Evolutionary conservation across 1,140 invertebrate species (phyloP), one percentile per base, ranked within the genome.

Genomic region (Phenacoccus solenopsis): DNA sequence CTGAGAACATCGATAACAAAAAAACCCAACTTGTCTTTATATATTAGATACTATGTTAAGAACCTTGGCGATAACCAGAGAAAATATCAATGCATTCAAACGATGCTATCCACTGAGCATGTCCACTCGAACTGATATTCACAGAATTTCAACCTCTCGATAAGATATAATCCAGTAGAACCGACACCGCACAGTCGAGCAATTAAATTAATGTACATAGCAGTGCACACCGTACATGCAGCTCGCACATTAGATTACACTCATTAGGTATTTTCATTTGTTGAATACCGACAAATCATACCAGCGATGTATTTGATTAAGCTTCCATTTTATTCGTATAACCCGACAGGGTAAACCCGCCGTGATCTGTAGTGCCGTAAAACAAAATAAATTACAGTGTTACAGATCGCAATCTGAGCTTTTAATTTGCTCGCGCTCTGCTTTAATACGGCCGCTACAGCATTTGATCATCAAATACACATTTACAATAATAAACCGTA

Each of bases 401-500:
- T 49, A 49, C 16, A 49, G 38, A 49, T 49, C 38, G 38, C 5
- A 16, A 49, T 49, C 38, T 49, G 38, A 49, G 38, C 38, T 49
- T 49, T 49, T 49, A 49, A 49, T 49, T 49, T 49, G 13, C 13
- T 2, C 38, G 30, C 13, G 30, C 5, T 32, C 30, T 32, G 30
- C 5, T 13, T 13, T 7, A 7, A n/a, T 49, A 49, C 16, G 20
- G 3, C 13, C 38, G 16, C 38, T 49, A 49, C 16, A n/a, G n/a
- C n/a, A n/a, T 49, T 49, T 49, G 38, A 49, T 49, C 38, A 49
- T 49, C 38, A 49, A 49, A 49, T 49, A 49, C 38, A 49, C 38
- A 49, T 49, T 49, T 49, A 49, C 38, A 49, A 49, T 49, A 49
- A 49, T 49, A 49, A 16, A 49, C 12, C 38, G 38, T 49, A 49